These are phyloP conservation scores for Pandemis corylana DNA, from an alignment of 2,888 invertebrate species.

Conservation along the genomic window DNA sequence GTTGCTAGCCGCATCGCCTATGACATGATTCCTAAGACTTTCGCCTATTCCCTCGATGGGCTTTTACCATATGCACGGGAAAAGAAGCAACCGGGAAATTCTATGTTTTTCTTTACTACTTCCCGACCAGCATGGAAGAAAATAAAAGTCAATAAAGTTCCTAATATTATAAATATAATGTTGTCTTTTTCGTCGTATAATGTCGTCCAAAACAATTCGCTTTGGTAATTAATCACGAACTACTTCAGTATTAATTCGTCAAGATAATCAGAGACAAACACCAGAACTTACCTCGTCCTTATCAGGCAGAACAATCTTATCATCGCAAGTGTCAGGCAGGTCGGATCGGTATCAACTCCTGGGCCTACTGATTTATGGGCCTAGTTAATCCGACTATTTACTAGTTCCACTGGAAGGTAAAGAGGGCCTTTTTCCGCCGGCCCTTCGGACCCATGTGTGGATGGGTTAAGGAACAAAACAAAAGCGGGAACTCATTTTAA, in stretches of 20 bases:
- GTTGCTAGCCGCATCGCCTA: too few relatives aligned
- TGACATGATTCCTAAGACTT: too few relatives aligned
- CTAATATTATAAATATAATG: too few relatives aligned
- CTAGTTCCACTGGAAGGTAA: slow-evolving; percentile 46
- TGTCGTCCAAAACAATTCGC: not conserved
- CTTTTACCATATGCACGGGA: too few relatives aligned
- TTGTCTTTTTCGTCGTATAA: too few relatives aligned
- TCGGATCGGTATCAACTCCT: slow-evolving; percentile 28
- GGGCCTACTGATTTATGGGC: slow-evolving; percentile 43
- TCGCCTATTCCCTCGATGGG: too few relatives aligned
- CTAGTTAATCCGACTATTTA: slow-evolving; percentile 46
- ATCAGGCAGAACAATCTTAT: slow-evolving; percentile 33
- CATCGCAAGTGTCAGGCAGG: slow-evolving; percentile 20
- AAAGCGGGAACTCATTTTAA: not conserved
- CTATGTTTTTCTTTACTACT: too few relatives aligned
- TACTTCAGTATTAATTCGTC: slow-evolving; percentile 1
- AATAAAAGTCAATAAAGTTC: too few relatives aligned
- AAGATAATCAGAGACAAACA: slow-evolving; percentile 21
- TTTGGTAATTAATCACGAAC: not conserved
- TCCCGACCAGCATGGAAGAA: too few relatives aligned
- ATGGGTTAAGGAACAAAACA: slow-evolving; percentile 1
- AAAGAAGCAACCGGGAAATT: too few relatives aligned
- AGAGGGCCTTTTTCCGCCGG: slow-evolving; percentile 44
- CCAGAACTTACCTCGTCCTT: slow-evolving; percentile 34
- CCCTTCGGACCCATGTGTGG: slow-evolving; percentile 33